Conservation (phyloP, 92 coral and sea anemone species). For the Porites divaricata region DNA sequence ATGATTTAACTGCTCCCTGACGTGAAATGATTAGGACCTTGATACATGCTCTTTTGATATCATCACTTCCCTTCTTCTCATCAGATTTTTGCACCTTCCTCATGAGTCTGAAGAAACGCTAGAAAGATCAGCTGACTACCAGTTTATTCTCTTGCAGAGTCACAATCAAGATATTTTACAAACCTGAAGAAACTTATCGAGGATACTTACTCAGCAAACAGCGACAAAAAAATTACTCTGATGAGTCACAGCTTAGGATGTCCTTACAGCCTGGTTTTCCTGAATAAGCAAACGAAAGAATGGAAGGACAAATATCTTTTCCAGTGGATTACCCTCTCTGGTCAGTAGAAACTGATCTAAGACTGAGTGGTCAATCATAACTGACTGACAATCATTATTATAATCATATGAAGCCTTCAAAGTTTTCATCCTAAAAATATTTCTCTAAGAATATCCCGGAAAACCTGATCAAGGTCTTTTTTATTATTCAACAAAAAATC, state of each 20-base stretch:
- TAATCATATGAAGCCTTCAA: too few relatives aligned
- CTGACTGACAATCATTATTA: too few relatives aligned
- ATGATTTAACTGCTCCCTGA: background rate
- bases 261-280: constrained; percentile 75
- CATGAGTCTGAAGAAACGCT: background rate
- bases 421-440: too few relatives aligned
- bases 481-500: too few relatives aligned
- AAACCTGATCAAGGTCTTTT: too few relatives aligned
- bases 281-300: constrained; percentile 69
- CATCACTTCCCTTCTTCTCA: too few relatives aligned
- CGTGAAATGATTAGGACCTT: too few relatives aligned
- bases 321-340: constrained; percentile 88
- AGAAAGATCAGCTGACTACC: background rate
- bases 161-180: constrained; percentile 45
- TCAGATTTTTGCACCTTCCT: background rate
- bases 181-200: constrained; percentile 69
- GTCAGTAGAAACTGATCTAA: constrained; percentile 26
- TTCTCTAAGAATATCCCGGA: too few relatives aligned
- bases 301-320: constrained; percentile 83
- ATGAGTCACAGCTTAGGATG: constrained; percentile 88
- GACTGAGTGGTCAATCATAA: background rate
- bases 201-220: constrained; percentile 72
- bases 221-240: constrained; percentile 68
- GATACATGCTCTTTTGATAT: too few relatives aligned
- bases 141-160: background rate